Evolutionary conservation across 1,140 invertebrate genomes (phyloP), one percentile per base, ranked within the genome.

Genomic region (Bombyx mandarina): DNA sequence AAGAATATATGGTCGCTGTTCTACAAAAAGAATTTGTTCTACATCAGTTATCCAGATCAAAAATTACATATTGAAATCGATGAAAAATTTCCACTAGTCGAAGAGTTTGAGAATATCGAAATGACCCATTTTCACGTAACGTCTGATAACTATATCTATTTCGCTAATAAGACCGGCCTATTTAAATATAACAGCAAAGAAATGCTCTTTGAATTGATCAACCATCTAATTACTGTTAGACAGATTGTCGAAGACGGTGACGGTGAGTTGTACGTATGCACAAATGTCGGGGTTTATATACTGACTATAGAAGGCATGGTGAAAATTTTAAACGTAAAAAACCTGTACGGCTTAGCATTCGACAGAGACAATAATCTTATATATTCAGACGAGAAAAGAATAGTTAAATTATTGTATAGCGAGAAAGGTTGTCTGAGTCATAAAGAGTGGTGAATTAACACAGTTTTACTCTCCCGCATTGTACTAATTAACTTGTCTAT

Each of bases 21-120:
- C 54, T 73, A 65, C 45, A 77, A 63, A 47, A 63, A 53, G 45
- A 77, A 77, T 43, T 43, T 82, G 3, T 84, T 80, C 47, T 82
- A 80, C 42, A 75, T 82, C 12, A 77, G 68, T 12, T 80, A 76
- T 69, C 80, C 81, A 7, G 70, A 82, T 58, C 79, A 84, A 45
- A 78, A 61, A 55, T 50, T 84, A 0, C 62, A 74, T 12, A 79
- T 80, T 42, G 69, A 79, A 56, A 53, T 76, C 0, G 70, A 82
- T 49, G 77, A 71, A 0, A 75, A 69, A 54, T 81, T 82, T 55
- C 67, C 65, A 1, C 26, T 59, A 6, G 71, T 84, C 0, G 75
- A 65, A 57, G 79, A 84, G 48, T 81, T 84, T 61, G 66, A 69
- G 52, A 7, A 69, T 43, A 73, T 75, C 9, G 72, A 84, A 66